phyloP scores from a whole-genome alignment of 1,140 invertebrate species.

The Pogonomyrmex barbatus region DNA sequence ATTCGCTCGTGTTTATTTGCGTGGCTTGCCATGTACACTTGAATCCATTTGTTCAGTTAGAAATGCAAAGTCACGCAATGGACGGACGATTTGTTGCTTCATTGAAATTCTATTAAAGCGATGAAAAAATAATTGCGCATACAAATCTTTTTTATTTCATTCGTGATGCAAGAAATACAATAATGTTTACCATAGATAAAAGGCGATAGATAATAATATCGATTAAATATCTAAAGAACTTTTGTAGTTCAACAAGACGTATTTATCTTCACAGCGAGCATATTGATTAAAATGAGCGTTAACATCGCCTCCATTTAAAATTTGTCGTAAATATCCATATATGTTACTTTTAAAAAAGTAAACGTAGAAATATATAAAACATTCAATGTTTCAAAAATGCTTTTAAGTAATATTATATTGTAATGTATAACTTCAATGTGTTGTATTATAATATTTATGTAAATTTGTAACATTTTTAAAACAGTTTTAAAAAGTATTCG shows the following conservation, averaged over 20 bases:
- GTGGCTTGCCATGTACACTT: constrained; percentile 46
- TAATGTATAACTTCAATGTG: not conserved
- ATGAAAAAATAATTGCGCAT: not conserved
- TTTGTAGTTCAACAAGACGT: not conserved
- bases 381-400: not conserved
- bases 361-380: not conserved
- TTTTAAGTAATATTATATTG: not conserved
- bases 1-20: constrained; percentile 74
- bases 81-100: not conserved
- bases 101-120: not conserved
- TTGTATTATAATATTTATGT: not conserved
- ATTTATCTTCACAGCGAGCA: not conserved
- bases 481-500: not conserved
- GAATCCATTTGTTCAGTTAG: constrained; percentile 27
- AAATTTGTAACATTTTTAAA: not conserved
- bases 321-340: not conserved
- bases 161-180: not conserved
- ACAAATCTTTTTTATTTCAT: not conserved
- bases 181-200: not conserved
- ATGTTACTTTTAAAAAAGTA: no score
- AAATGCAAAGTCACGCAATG: constrained; percentile 36
- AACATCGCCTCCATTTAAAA: not conserved
- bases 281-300: not conserved
- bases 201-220: not conserved
- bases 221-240: not conserved